Evolutionary conservation across 2,797 vertebrate genomes (phyloP), one percentile per base, ranked within the genome.

Genomic region (Peromyscus eremicus): DNA sequence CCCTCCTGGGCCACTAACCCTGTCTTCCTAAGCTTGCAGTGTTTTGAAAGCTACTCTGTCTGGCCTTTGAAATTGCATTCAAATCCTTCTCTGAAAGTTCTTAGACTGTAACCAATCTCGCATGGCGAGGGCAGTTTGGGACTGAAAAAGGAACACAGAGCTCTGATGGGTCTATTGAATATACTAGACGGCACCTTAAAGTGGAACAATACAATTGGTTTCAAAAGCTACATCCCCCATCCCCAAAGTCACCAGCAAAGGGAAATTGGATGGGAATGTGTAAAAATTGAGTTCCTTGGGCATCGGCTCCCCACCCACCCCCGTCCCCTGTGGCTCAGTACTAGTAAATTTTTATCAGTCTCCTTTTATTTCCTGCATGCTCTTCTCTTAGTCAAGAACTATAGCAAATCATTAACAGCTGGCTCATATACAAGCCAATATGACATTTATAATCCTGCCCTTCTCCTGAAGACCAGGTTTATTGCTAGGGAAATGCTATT

Each of bases 31-130:
- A 96, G 94, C 92, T 82, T 37, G 64, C 64, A 12, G 94, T 77
- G 83, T 95, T 98, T 97, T 96, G 87, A 96, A 97, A 97, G 91
- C 86, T 86, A 49, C 91, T 97, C 92, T 89, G 94, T 91, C 91
- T 96, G 96, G 92, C 94, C 96, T 97, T 97, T 95, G 95, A 96
- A 97, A 97, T 94, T 97, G 81, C 95, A 97, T 97, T 97, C 97
- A 94, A 97, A 98, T 97, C 93, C 94, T 97, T 66, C 94, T 87
- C 86, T 40, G 87, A 91, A 92, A 95, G 94, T 94, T 92, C 89
- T 97, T 91, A 95, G 96, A 97, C 91, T 96, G 93, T 95, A 97
- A 98, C 92, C 95, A 96, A 95, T 97, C 94, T 98, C 66, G 1
- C 80, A 93, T 77, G 92, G 91, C 40, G 81, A 96, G 94, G 94